Percentiles rank a stretch among this genome's conserved stretches.
phyloP scores from a whole-genome alignment of 2,888 invertebrate genomes.

The Nephrotoma guestfalica region DNA sequence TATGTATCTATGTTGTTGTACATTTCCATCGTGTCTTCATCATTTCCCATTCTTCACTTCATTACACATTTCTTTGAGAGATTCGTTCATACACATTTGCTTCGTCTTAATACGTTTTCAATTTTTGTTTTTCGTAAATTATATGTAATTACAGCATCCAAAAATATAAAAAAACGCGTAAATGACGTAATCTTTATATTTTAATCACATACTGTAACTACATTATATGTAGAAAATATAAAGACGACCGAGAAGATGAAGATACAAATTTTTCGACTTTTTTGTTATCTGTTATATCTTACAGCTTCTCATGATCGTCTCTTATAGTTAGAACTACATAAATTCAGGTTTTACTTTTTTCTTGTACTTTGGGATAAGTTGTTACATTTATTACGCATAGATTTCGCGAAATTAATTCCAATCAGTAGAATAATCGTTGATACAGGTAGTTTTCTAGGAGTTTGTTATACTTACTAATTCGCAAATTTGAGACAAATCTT shows the following conservation, averaged over 20 bases:
- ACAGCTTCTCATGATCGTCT: not conserved
- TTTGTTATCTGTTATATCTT: not conserved
- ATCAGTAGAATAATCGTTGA: not conserved
- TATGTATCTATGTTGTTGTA: not conserved
- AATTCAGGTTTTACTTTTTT: not conserved
- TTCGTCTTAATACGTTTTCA: not conserved
- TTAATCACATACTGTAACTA: not conserved
- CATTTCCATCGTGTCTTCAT: not conserved
- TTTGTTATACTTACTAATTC: too few species aligned
- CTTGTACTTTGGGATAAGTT: not conserved
- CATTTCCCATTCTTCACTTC: not conserved
- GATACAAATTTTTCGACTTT: not conserved
- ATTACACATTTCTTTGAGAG: not conserved
- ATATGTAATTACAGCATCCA: not conserved
- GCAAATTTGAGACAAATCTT: too few species aligned
- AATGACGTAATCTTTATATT: not conserved
- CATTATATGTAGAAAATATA: not conserved
- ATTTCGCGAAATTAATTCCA: not conserved
- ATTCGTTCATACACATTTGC: not conserved
- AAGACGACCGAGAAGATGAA: not conserved
- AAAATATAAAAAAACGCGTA: not conserved
- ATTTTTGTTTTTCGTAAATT: not conserved
- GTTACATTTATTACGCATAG: not conserved
- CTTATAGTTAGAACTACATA: not conserved
- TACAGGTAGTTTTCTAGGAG: too few species aligned